Base-by-base conservation (phyloP, 2,113 vertebrate genomes). In the Microcebus tavaratra region DNA sequence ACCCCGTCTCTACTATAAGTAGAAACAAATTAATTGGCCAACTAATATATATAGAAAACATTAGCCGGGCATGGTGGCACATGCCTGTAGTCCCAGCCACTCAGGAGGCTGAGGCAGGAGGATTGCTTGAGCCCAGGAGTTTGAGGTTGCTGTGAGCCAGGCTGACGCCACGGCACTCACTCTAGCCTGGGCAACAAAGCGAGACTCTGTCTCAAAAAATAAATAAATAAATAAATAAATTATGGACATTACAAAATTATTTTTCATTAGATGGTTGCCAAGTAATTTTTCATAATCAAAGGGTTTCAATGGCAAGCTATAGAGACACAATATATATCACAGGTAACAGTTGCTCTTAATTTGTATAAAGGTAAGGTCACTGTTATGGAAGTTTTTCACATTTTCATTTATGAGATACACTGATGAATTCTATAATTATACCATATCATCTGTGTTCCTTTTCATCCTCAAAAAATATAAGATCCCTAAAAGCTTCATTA, bases 321-420 rank as follows among this genome's bases (percentile, higher is more conserved):
- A 67, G 45, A 88, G 68, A 15, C 14, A 57, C 45, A 76, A 78
- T 59, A 12, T 27, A 34, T 93, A 61, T n/a, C 20, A 45, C 39
- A 31, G 39, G 39, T 63, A 96, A 72, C 25, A 96, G 65, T 3
- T 82, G 39, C 17, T 90, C 31, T 82, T 88, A 85, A 90, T 55
- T 34, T 50, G 6, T 18, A 53, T 53, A 59, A 67, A 53, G 34
- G 3, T 61, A 85, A 89, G 36, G 31, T 75, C 50, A 91, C n/a
- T 70, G 59, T 59, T 88, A 50, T 80, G 3, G 20, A 85, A 78
- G 63, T 21, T 42, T 80, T 70, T 75, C 48, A 34, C 55, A 70
- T 94, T 97, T 91, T 96, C 36, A 95, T 7, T 76, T 88, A 80
- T 55, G 48, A 94, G 45, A 59, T 72, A 39, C 91, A 65, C 80